Conservation (phyloP, 2,797 vertebrate species). For the Tiaroga cobitis region DNA sequence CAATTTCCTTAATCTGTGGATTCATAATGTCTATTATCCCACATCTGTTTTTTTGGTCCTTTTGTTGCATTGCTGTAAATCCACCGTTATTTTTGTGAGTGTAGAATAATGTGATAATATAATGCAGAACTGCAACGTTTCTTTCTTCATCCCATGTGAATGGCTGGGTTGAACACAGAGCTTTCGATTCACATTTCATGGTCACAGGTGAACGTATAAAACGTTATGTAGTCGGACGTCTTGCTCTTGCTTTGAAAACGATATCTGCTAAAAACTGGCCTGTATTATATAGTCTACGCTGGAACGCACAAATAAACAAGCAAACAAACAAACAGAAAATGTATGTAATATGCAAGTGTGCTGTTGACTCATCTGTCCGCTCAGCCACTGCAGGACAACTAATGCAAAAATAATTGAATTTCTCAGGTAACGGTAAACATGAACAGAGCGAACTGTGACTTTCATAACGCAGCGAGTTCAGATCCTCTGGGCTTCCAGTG, state of each 20-base stretch:
- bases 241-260: neutral
- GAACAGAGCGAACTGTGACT: slow-evolving; percentile 61
- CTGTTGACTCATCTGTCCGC: slow-evolving; percentile 64
- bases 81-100: neutral
- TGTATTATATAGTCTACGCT: slow-evolving; percentile 9
- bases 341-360: slow-evolving; percentile 46
- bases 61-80: neutral
- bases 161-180: neutral
- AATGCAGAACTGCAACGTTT: neutral
- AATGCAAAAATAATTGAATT: slow-evolving; percentile 68
- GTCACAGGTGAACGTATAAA: neutral
- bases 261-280: slow-evolving; percentile 20
- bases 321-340: neutral
- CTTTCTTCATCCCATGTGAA: neutral
- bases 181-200: neutral
- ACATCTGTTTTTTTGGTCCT: neutral
- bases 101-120: neutral
- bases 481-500: slow-evolving; percentile 63
- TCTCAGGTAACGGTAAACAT: slow-evolving; percentile 56
- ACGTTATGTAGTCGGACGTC: neutral
- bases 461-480: slow-evolving; percentile 62
- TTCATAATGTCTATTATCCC: neutral
- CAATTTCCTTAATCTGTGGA: neutral
- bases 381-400: slow-evolving; percentile 58
- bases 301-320: neutral